Evolutionary conservation across 2,113 vertebrate species (phyloP), one percentile per base, ranked within the genome.

Genomic region (Silurus glanis): DNA sequence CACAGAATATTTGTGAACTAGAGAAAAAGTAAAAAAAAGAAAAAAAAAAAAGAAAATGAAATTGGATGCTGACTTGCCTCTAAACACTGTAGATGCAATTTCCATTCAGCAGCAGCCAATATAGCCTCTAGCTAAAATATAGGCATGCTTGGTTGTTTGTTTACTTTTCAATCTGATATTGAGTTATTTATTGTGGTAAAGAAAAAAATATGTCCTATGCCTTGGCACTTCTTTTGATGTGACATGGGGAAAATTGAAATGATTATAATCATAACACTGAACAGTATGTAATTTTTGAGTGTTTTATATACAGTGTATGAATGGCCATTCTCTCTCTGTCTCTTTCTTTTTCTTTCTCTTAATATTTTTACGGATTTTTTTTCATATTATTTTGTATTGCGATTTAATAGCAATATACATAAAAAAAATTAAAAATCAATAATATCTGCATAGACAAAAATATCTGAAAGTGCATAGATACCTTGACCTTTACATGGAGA

Each of bases 171-270:
- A 53, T 82, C 79, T 62, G 67, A 82, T 74, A 84, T 75, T 86
- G 37, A 58, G 80, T 84, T 84, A 79, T 85, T 84, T 85, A 87
- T 58, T 83, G 55, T 56, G 80, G 55, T 83, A 49, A n/a, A 53
- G 56, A 74, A 82, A 71, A 71, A 82, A 59, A 85, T 69, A 28
- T 82, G 58, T 64, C 19, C 13, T 13, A 19, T 47, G 23, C 12
- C 51, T 78, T 64, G 58, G 9, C 14, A 83, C 56, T n/a, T 64
- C 23, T 80, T 25, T 28, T 56, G 74, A 79, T 72, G 85, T 51
- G 61, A 51, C 61, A 23, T 69, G n/a, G 12, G 53, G 83, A n/a
- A 82, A 78, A 78, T 82, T 28, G 69, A 67, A 82, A 28, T 86
- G 64, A 86, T 86, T 81, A 81, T 61, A 69, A 72, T 72, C 55